These are phyloP conservation scores for Myotis yumanensis DNA, from an alignment of 2,113 vertebrate species.

Conservation along the genomic window DNA sequence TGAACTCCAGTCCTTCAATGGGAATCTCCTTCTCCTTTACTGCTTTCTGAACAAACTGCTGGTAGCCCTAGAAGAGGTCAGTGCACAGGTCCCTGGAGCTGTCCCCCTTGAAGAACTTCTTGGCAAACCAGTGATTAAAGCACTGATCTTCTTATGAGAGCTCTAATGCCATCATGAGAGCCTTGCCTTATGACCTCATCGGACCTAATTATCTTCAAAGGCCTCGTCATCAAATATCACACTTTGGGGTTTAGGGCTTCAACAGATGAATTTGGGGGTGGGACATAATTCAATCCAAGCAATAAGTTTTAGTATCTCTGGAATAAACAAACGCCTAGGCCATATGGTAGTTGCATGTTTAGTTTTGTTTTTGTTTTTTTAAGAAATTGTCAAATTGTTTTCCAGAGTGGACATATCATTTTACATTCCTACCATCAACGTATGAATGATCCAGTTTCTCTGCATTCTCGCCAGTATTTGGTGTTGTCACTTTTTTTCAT, in stretches of 20 bases:
- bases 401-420: not conserved
- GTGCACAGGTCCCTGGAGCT: constrained; percentile 92
- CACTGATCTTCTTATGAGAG: constrained; percentile 87
- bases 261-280: not conserved
- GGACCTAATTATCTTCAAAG: not conserved
- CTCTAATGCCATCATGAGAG: not conserved
- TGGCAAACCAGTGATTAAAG: constrained; percentile 98
- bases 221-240: not conserved
- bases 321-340: not conserved
- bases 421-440: not conserved
- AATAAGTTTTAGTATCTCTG: not conserved
- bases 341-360: not conserved
- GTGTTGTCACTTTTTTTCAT: not conserved
- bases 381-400: not conserved
- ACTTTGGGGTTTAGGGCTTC: not conserved
- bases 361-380: not conserved
- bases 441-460: not conserved
- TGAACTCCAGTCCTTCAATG: constrained; percentile 90
- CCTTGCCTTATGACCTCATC: not conserved
- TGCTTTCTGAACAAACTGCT: constrained; percentile 96
- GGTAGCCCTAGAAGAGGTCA: constrained; percentile 94
- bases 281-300: not conserved
- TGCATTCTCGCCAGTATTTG: not conserved
- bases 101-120: constrained; percentile 97
- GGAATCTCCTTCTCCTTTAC: constrained; percentile 98